Conservation (phyloP, 2,113 vertebrate species). For the Kobus ellipsiprymnus region DNA sequence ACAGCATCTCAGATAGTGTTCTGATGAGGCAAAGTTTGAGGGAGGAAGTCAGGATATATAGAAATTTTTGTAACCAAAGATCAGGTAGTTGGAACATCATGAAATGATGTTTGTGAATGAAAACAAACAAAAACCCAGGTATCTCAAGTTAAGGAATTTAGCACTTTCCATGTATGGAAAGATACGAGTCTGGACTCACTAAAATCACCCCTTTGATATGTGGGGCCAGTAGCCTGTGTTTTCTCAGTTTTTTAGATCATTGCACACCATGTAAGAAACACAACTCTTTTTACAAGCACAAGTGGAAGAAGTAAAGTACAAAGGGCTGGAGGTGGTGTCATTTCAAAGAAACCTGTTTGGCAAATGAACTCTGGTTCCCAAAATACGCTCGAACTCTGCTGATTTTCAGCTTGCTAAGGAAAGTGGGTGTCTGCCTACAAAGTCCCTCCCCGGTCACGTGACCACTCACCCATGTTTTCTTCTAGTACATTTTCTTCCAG, state of each 20-base stretch:
- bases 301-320: neutral
- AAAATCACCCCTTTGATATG: neutral
- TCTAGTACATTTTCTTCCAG: neutral
- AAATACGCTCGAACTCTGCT: accelerated
- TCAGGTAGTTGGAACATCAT: neutral
- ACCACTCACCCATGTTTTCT: no score
- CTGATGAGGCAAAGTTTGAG: neutral
- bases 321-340: neutral
- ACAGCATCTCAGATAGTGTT: neutral
- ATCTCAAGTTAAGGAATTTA: neutral
- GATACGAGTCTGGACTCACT: neutral
- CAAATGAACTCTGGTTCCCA: neutral
- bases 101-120: neutral
- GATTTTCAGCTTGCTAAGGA: neutral
- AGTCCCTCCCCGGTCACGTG: neutral
- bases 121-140: neutral
- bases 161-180: neutral
- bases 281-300: neutral
- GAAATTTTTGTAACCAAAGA: neutral
- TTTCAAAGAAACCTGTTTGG: neutral
- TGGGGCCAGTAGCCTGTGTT: neutral
- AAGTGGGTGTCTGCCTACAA: neutral
- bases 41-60: neutral
- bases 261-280: neutral
- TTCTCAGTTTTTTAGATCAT: neutral